Percentiles rank a stretch among this genome's conserved stretches.
Conservation (phyloP, 2,113 vertebrate species). For the Patagioenas fasciata region DNA sequence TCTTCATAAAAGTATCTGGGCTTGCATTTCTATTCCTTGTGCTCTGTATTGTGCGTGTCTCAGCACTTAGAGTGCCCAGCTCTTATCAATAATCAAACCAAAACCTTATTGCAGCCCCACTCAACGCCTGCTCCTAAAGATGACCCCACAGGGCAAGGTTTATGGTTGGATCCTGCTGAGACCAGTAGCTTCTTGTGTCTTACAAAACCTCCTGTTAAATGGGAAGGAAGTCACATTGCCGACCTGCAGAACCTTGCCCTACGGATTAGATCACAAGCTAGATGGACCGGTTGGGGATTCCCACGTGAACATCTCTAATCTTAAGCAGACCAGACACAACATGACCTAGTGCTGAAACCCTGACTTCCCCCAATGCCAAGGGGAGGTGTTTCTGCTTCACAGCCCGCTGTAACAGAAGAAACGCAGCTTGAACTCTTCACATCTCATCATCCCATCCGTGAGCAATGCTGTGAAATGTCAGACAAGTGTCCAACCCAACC, state of each 20-base stretch:
- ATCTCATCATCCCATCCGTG: rapidly evolving
- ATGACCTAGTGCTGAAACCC: neutral
- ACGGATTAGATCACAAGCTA: neutral
- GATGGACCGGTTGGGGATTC: rapidly evolving
- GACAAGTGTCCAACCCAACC: neutral
- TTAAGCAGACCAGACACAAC: slow-evolving; percentile 11
- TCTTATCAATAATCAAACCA: neutral
- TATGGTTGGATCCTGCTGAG: neutral
- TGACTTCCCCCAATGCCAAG: neutral
- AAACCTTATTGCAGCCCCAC: rapidly evolving
- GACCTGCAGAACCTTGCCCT: neutral
- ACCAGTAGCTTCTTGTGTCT: rapidly evolving
- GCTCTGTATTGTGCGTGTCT: neutral
- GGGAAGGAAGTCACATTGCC: neutral
- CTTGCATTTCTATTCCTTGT: neutral
- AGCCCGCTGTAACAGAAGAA: neutral
- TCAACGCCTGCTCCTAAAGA: neutral
- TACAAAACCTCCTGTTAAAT: neutral
- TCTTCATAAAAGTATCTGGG: neutral
- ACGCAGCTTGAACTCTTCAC: slow-evolving; percentile 4
- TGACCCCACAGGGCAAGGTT: neutral
- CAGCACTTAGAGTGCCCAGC: rapidly evolving
- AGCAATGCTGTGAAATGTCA: neutral
- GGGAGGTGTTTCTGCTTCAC: neutral
- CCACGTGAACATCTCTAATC: neutral